Base-by-base conservation (phyloP, 2,888 invertebrate species). In the Apotomis capreana region DNA sequence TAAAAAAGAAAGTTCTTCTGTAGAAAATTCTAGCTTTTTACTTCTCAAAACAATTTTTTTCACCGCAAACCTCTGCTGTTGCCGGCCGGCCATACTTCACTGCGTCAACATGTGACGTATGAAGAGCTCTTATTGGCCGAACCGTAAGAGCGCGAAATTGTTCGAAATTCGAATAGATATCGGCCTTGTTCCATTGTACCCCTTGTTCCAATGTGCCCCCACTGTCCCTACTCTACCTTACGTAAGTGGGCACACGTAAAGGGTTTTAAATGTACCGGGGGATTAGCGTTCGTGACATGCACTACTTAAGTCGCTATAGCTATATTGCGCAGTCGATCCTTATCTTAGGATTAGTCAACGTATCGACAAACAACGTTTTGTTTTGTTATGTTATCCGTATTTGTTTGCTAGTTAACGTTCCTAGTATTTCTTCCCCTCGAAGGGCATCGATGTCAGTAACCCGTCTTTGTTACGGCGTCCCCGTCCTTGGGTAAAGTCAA, bases 381-480 rank as follows among this genome's bases (percentile, higher is more conserved):
- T 52, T 63, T 15, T 52, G 40, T 12, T n/a, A n/a, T 8, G 37
- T 8, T 54, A 54, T 54, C 52, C 40, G n/a, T 54, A 54, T 54
- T 40, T 54, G 8, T 62, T 44, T 13, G 59, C 13, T 37, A 60
- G 15, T 60, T 46, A 26, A 13, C 6, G 8, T 15, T 40, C 40
- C 40, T 40, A 40, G 5, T 40, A 12, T 26, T 13, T 54, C 5
- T 44, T 15, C 15, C 40, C 40, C 12, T 5, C 40, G 6, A 55
- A 65, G 55, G 37, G 3, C 44, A 46, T 5, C n/a, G 61, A 44
- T 13, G 91, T 76, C 69, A 37, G 60, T 69, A 26, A 15, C 57
- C 70, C 44, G 62, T 36, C 61, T 71, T 74, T 62, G 69, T 62
- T 57, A 6, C 0, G 36, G 60, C 3, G 46, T 54, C 10, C 69